These are phyloP conservation scores for Pelecanoides urinatrix DNA, from an alignment of 2,113 vertebrate species.

Conservation along the genomic window DNA sequence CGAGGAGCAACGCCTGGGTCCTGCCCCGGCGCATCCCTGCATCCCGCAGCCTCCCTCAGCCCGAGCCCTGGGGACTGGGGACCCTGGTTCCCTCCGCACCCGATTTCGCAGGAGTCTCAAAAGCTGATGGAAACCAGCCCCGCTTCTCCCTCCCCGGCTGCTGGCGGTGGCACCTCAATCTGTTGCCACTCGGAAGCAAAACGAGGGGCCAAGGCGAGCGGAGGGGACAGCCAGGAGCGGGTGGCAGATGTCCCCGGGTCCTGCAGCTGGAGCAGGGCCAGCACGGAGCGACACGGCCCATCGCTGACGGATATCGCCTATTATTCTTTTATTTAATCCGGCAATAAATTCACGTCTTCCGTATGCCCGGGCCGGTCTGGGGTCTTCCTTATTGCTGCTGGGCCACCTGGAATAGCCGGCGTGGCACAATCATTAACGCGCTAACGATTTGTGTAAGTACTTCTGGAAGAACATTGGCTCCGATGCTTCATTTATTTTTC, in stretches of 20 bases:
- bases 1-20: neutral
- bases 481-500: neutral
- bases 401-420: neutral
- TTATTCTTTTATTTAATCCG: neutral
- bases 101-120: neutral
- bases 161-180: neutral
- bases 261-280: neutral
- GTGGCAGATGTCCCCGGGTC: fast-evolving
- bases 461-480: neutral
- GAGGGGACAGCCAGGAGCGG: neutral
- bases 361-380: neutral
- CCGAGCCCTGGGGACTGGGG: no score
- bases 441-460: neutral
- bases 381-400: neutral
- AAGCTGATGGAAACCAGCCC: neutral
- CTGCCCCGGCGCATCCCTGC: no score
- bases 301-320: neutral
- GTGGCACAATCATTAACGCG: neutral
- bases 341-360: neutral
- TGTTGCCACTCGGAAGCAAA: neutral
- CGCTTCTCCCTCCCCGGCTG: neutral
- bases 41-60: neutral
- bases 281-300: neutral
- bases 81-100: neutral
- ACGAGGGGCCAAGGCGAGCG: neutral